phyloP scores from a whole-genome alignment of 2,888 invertebrate species.

The Diaperis boleti region DNA sequence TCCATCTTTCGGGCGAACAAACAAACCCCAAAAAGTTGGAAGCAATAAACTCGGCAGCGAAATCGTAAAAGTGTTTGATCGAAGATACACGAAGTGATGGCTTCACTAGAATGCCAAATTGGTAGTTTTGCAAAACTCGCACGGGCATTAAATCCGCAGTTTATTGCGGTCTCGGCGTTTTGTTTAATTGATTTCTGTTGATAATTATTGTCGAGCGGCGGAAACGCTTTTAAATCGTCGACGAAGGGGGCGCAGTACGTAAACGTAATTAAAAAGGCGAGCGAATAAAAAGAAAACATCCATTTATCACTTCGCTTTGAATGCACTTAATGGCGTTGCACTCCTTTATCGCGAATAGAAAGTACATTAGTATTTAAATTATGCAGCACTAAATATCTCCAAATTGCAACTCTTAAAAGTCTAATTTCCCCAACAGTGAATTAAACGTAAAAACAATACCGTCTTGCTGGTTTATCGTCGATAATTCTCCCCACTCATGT shows the following conservation, averaged over 20 bases:
- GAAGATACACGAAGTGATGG: constrained; percentile 44
- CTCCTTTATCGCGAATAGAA: constrained; percentile 57
- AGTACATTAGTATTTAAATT: constrained; percentile 59
- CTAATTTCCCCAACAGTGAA: constrained; percentile 46
- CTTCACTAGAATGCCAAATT: constrained; percentile 41
- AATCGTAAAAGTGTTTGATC: constrained; percentile 47
- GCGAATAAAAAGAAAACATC: constrained; percentile 50
- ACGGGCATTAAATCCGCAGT: no score
- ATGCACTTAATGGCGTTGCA: constrained; percentile 54
- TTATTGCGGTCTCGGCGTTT: not conserved
- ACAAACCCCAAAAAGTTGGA: constrained; percentile 39
- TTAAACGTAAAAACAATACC: constrained; percentile 34
- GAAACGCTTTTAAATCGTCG: constrained; percentile 22
- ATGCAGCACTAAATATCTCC: constrained; percentile 58
- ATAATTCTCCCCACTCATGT: not conserved
- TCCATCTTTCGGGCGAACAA: constrained; percentile 29
- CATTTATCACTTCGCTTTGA: constrained; percentile 55
- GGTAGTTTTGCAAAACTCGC: constrained; percentile 4
- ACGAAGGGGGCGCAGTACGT: constrained; percentile 9
- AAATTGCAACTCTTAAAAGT: constrained; percentile 55
- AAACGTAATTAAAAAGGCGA: constrained; percentile 52
- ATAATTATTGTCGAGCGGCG: no score
- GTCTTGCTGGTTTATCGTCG: constrained; percentile 5
- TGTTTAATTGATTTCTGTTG: no score
- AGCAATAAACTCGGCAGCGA: constrained; percentile 45